Base-by-base conservation (phyloP, 2,888 invertebrate species). In the Craniophora ligustri region DNA sequence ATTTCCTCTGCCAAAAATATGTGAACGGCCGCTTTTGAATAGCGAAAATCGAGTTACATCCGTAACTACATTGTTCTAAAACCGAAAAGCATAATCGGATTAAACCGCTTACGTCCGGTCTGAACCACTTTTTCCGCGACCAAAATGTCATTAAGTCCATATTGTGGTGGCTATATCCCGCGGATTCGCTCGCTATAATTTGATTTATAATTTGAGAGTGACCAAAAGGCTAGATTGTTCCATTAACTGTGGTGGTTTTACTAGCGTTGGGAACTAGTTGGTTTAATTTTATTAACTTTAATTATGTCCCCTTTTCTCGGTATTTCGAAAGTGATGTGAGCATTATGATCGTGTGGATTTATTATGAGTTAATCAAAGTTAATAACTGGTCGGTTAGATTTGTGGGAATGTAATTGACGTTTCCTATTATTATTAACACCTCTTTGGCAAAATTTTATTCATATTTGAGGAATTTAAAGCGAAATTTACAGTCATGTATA, bases 231-330 rank as follows among this genome's bases (percentile, higher is more conserved):
- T 54, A 51, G 57, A 26, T 18, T 30, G 54, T 57, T 39, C 51
- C 66, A 69, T 72, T 67, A 69, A 47, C 41, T 45, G 41, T 16
- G 44, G 57, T 10, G 59, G 70, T 63, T 67, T 69, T 47, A 49
- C 54, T 26, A 26, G 70, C 42, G 63, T 66, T 63, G 31, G 18
- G 36, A 53, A 44, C 44, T 56, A 63, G 60, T 47, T 31, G 57
- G 51, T 15, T 72, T 58, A 61, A 70, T 15, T 72, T 58, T 61
- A 70, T 72, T 36, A 41, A 54, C 50, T 49, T 66, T 63, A 56
- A 69, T 63, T 63, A 48, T 67, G 53, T 60, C 51, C 49, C 55
- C 14, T 56, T 35, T 44, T 59, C 58, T 61, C 58, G 41, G 65
- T 56, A 56, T 65, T 65, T 67, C 53, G 19, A 42, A 58, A 36